Evolutionary conservation across 2,888 invertebrate genomes (phyloP), one percentile per base, ranked within the genome.

Genomic region (Drosophila anceps): DNA sequence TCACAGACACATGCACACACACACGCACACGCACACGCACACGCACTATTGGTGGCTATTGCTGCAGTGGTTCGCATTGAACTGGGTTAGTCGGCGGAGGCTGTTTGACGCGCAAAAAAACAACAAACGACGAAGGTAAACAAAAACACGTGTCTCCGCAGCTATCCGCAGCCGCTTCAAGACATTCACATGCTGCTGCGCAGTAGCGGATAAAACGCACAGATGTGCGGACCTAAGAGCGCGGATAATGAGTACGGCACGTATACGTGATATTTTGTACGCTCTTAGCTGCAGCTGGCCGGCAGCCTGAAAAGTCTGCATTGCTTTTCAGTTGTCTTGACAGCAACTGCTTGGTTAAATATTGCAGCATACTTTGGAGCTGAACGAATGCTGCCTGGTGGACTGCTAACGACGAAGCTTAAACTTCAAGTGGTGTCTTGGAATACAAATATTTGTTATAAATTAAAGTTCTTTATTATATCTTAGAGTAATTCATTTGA

Each of bases 141-240:
- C 86, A 86, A 86, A 86, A 88, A 88, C 86, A 86, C 86, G 86
- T 86, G 86, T 78, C 72, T 67, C 73, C 60, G 57, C 64, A 54
- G 12, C 71, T 82, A 88, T 86, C 87, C 88, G 73, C 55, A 60
- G 65, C 62, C 62, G 64, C 71, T 69, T 57, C 6, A 61, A 59
- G 51, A 65, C 43, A 15, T 15, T n/a, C 24, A 9, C 10, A 1
- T 0, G 2, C 9, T 8, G 27, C 37, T 69, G 83, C 85, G 84
- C 76, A 81, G 65, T 39, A 46, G 66, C 75, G 84, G 83, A 88
- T 81, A 84, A 67, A 48, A 51, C 24, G 18, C 1, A 33, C 5
- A 31, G 33, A 51, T 9, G 51, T 5, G 9, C 46, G 54, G 15
- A 0, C n/a, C 7, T 9, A 55, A 64, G 43, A 73, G 75, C 35